Percentiles rank a stretch among this genome's conserved stretches.
Evolutionary conservation across 1,140 invertebrate genomes (phyloP).

Genomic region (Bombus vancouverensis): DNA sequence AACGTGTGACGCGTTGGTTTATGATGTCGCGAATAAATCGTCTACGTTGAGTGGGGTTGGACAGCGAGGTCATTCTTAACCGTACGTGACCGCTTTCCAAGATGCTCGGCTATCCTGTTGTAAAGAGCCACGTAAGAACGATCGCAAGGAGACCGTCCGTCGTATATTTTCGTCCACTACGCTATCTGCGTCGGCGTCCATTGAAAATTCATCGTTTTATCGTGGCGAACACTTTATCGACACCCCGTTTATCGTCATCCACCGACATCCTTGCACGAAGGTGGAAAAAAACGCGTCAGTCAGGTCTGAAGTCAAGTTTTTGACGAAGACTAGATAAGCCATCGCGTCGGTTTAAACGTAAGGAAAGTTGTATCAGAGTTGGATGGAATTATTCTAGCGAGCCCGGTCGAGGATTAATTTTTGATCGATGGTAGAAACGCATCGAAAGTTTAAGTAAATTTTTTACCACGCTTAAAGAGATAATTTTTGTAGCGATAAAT

Average conservation of each 20-base stretch:
- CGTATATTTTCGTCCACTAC: slow-evolving; percentile 39
- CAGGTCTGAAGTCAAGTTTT: slow-evolving; percentile 9
- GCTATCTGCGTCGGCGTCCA: slow-evolving; percentile 44
- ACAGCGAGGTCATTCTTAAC: slow-evolving; percentile 68
- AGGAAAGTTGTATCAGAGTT: not conserved
- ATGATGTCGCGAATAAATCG: slow-evolving; percentile 74
- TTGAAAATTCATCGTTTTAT: slow-evolving; percentile 68
- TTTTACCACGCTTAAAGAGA: no score
- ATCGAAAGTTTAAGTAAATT: no score
- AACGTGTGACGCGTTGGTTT: slow-evolving; percentile 66
- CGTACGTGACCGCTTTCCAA: slow-evolving; percentile 73
- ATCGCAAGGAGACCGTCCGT: slow-evolving; percentile 38
- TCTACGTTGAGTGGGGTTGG: slow-evolving; percentile 66
- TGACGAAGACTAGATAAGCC: slow-evolving; percentile 16
- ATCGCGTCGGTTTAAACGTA: not conserved
- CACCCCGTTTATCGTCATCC: slow-evolving; percentile 45
- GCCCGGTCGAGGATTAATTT: no score
- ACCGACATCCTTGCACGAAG: slow-evolving; percentile 13
- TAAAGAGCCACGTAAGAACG: slow-evolving; percentile 45
- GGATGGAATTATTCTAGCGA: not conserved
- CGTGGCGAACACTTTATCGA: slow-evolving; percentile 57
- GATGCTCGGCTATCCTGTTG: slow-evolving; percentile 50
- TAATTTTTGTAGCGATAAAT: no score
- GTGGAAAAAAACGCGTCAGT: not conserved
- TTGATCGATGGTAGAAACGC: no score